Conservation (phyloP, 2,888 invertebrate genomes). For the Trypoxylon attenuatum region DNA sequence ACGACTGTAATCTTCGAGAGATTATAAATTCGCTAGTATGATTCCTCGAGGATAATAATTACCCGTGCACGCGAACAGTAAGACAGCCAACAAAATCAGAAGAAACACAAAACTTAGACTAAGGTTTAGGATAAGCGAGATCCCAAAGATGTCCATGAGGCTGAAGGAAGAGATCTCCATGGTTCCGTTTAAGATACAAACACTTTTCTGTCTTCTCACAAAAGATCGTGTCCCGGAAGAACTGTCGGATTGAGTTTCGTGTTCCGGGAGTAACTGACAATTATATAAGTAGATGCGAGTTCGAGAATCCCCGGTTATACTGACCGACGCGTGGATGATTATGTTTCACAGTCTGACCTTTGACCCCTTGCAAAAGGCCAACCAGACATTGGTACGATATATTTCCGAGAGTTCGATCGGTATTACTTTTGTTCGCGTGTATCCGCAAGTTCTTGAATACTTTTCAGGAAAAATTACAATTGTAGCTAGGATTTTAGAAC, state of each 20-base stretch:
- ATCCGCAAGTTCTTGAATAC: no score
- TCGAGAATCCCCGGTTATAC: conserved; percentile 22
- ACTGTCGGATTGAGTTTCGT: background rate
- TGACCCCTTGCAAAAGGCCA: conserved; percentile 39
- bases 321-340: conserved; percentile 27
- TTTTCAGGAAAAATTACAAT: no score
- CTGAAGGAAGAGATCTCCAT: conserved; percentile 16
- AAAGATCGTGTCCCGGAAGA: background rate
- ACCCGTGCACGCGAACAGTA: conserved; percentile 52
- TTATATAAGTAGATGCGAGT: conserved; percentile 25
- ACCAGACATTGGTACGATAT: conserved; percentile 29
- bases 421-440: no score
- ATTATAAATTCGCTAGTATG: no score
- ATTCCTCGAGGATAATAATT: conserved; percentile 12
- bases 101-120: conserved; percentile 39
- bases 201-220: background rate
- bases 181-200: background rate
- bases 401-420: conserved; percentile 7
- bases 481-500: no score
- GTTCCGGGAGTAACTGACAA: background rate
- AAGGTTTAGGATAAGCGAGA: conserved; percentile 43
- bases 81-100: conserved; percentile 39
- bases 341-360: conserved; percentile 31
- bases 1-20: no score
- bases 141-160: conserved; percentile 31